These are phyloP conservation scores for Lochmaea capreae DNA, from an alignment of 2,888 invertebrate genomes.

Conservation along the genomic window DNA sequence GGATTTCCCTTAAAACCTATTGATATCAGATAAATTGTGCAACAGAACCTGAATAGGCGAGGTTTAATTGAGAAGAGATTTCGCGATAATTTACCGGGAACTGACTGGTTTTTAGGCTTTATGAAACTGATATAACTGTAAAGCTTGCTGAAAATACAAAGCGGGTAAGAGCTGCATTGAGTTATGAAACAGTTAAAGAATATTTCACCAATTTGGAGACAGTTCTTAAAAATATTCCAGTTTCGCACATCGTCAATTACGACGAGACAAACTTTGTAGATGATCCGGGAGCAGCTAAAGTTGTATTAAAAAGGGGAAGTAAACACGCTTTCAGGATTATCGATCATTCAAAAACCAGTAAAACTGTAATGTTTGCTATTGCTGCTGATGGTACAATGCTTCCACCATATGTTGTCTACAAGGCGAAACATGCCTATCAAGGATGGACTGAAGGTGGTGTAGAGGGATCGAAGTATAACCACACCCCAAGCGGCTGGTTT, in stretches of 20 bases:
- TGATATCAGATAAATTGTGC: too few relatives aligned
- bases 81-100: not conserved
- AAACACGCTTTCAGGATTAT: not conserved
- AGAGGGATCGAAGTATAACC: not conserved
- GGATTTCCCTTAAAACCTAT: too few relatives aligned
- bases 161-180: not conserved
- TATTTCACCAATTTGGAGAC: not conserved
- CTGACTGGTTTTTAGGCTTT: not conserved
- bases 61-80: too few relatives aligned
- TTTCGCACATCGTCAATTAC: not conserved
- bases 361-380: not conserved
- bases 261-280: too few relatives aligned
- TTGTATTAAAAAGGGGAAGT: not conserved
- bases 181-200: not conserved
- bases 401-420: too few relatives aligned
- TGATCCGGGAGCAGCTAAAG: too few relatives aligned
- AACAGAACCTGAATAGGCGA: too few relatives aligned
- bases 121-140: too few relatives aligned
- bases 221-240: not conserved
- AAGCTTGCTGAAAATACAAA: not conserved
- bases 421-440: not conserved
- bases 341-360: not conserved
- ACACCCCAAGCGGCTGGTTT: not conserved
- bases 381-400: too few relatives aligned
- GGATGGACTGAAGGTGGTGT: conserved; percentile 2